Base-by-base conservation (phyloP, 2,888 invertebrate genomes). In the Clostera curtula region DNA sequence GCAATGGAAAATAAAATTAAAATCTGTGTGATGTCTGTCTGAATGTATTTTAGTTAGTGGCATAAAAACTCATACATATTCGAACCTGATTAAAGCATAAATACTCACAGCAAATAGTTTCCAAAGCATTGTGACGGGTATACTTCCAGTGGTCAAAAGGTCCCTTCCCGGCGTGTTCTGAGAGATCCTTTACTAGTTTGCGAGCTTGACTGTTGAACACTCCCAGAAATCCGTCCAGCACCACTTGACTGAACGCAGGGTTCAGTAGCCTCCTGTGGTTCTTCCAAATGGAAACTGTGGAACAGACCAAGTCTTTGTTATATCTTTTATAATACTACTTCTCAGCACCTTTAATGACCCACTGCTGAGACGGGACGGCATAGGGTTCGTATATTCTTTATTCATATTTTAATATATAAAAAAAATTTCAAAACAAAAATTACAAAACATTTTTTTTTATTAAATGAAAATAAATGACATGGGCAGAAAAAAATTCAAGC, bases 61-160 rank as follows among this genome's bases (percentile, higher is more conserved):
- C n/a, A n/a, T n/a, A n/a, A n/a, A n/a, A n/a, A n/a, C n/a, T n/a
- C n/a, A n/a, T n/a, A n/a, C n/a, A n/a, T n/a, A n/a, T n/a, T n/a
- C n/a, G n/a, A n/a, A n/a, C n/a, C n/a, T n/a, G n/a, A 13, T 19
- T 4, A 3, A 4, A 13, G 7, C n/a, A n/a, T 17, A 8, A 18
- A 8, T 12, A 57, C 71, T 65, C 38, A 75, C 75, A 50, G 36
- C 75, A 75, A 36, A 75, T 74, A 15, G 75, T 74, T 33, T 75
- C 74, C 40, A 76, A 43, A 2, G 71, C 66, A 25, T 73, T 73
- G 25, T 63, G 65, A 12, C 65, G 47, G 0, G 68, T 71, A 19
- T 73, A 71, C 0, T 49, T 56, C 68, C 66, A 71, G 19, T 72
- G 72, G 19, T 76, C 73, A 23, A 77, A 76, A 1, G 55, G 52